Evolutionary conservation across 2,888 invertebrate genomes (phyloP).

Genomic region (Drosophila percnosoma): DNA sequence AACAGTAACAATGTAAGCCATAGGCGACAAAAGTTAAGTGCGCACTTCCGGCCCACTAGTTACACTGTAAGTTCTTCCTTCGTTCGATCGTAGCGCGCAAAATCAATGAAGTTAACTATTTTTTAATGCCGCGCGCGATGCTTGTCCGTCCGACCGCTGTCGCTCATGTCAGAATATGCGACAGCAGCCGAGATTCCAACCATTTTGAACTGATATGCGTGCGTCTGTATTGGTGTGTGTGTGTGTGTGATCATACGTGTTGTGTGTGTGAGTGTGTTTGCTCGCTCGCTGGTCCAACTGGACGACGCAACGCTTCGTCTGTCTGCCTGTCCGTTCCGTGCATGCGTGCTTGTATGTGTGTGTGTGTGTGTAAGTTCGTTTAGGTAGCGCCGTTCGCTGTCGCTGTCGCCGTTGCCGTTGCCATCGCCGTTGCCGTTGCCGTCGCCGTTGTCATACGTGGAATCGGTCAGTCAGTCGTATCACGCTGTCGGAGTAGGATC

Average conservation of each 20-base stretch:
- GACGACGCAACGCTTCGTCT: constrained; percentile 55
- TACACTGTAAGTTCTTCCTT: constrained; percentile 51
- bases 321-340: constrained; percentile 26
- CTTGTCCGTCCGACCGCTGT: constrained; percentile 43
- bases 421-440: constrained; percentile 23
- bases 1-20: constrained; percentile 16
- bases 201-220: constrained; percentile 73
- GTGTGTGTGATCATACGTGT: constrained; percentile 15
- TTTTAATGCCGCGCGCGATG: constrained; percentile 45
- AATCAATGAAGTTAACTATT: constrained; percentile 51
- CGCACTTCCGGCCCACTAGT: constrained; percentile 62
- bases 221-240: constrained; percentile 13
- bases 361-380: constrained; percentile 37
- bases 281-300: constrained; percentile 59
- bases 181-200: constrained; percentile 73
- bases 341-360: constrained; percentile 29
- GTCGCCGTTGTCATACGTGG: constrained; percentile 59
- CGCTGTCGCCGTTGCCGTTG: constrained; percentile 14
- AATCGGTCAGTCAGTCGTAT: constrained; percentile 84
- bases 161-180: constrained; percentile 68
- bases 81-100: constrained; percentile 16
- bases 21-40: constrained; percentile 76
- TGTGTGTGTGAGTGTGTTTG: constrained; percentile 14
- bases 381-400: constrained; percentile 49
- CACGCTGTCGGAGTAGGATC: constrained; percentile 84